Percentiles rank a stretch among this genome's conserved stretches.
These are phyloP conservation scores for Colletes gigas DNA, from an alignment of 1,140 invertebrate genomes.

Conservation along the genomic window DNA sequence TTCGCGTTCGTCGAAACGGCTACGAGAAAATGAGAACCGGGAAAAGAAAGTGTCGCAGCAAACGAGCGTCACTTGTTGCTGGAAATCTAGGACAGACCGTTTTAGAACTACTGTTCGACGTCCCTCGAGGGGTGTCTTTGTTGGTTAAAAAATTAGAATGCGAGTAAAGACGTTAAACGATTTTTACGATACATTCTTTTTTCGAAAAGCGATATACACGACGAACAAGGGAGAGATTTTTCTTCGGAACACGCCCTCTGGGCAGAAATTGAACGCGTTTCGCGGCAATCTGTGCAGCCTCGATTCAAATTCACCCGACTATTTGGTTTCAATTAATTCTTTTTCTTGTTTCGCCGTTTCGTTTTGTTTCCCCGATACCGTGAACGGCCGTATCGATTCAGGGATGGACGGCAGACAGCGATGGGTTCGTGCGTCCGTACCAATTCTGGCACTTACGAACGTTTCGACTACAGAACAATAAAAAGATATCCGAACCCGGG, in stretches of 20 bases:
- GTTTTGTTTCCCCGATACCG: slow-evolving; percentile 14
- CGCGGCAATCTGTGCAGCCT: too few relatives aligned
- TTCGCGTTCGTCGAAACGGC: too few relatives aligned
- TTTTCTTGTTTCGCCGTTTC: slow-evolving; percentile 14
- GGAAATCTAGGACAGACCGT: slow-evolving; percentile 27
- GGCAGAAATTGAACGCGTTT: slow-evolving; percentile 12
- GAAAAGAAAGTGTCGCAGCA: slow-evolving; percentile 15
- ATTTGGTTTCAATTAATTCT: slow-evolving; percentile 38
- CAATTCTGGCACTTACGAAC: neutral
- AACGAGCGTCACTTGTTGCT: slow-evolving; percentile 61
- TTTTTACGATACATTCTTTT: too few relatives aligned
- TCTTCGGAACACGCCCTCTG: neutral
- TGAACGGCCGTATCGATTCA: neutral
- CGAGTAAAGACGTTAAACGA: too few relatives aligned
- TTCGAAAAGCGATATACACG: too few relatives aligned
- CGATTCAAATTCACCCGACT: neutral
- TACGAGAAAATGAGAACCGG: too few relatives aligned
- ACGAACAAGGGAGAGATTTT: too few relatives aligned
- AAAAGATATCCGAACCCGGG: neutral
- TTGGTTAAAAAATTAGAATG: too few relatives aligned
- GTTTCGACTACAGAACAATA: neutral
- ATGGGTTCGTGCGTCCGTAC: neutral
- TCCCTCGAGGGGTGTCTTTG: too few relatives aligned
- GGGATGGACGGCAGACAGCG: neutral
- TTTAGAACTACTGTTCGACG: too few relatives aligned